Evolutionary conservation across 2,797 vertebrate species (phyloP).

Genomic region (Gallirallus australis): DNA sequence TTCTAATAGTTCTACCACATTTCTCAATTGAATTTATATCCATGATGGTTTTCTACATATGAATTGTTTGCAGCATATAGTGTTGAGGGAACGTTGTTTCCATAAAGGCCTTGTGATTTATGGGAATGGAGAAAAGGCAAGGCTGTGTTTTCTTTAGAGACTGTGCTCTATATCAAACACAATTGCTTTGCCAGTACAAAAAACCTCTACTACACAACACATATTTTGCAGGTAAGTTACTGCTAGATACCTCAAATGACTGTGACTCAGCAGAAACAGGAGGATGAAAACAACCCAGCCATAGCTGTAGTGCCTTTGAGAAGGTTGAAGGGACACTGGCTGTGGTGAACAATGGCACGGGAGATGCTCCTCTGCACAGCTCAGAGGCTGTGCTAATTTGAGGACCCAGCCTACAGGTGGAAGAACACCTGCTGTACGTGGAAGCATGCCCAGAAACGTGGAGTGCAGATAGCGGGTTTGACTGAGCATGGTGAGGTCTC

Average conservation of each 20-base stretch:
- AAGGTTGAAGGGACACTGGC: not conserved
- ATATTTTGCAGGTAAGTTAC: not conserved
- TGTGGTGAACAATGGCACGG: fast-evolving
- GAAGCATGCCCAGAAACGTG: not conserved
- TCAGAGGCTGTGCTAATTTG: not conserved
- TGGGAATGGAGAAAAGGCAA: not conserved
- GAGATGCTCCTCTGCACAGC: not conserved
- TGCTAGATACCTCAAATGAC: not conserved
- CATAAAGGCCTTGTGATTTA: not conserved
- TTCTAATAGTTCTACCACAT: not conserved
- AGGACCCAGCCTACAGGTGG: too few relatives aligned
- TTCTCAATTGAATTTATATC: not conserved
- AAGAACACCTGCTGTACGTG: not conserved
- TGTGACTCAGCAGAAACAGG: not conserved
- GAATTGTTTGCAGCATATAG: not conserved
- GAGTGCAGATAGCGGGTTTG: fast-evolving
- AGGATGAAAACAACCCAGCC: not conserved
- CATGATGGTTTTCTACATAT: not conserved
- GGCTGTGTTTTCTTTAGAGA: not conserved
- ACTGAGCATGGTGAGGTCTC: not conserved
- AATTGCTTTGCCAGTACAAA: not conserved
- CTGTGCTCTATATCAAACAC: not conserved
- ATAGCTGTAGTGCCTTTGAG: not conserved
- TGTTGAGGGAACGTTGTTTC: not conserved
- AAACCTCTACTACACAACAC: not conserved